Conservation (phyloP, 2,113 vertebrate genomes). For the Oplegnathus fasciatus region DNA sequence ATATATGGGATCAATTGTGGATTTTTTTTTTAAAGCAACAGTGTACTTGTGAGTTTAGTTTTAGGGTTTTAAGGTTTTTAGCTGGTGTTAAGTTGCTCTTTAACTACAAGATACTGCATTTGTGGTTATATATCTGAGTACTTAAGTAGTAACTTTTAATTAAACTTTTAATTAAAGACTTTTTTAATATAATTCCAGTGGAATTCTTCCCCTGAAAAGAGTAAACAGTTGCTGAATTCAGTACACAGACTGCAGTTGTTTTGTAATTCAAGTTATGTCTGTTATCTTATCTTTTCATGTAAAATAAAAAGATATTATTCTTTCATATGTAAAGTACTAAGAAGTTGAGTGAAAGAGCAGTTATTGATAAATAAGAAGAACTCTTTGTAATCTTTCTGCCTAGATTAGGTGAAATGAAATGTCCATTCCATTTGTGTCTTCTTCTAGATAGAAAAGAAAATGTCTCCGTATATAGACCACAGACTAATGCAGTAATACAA, state of each 20-base stretch:
- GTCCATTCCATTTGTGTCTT: not conserved
- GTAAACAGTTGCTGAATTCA: not conserved
- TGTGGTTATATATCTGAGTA: not conserved
- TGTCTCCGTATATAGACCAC: not conserved
- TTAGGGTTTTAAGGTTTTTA: no score
- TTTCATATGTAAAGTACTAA: not conserved
- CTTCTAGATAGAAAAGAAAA: not conserved
- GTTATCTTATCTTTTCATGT: not conserved
- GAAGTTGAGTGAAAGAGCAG: not conserved
- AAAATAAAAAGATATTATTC: not conserved
- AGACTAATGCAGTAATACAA: not conserved
- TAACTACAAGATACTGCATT: no score
- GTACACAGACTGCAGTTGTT: not conserved
- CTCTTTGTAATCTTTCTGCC: not conserved
- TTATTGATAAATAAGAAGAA: not conserved
- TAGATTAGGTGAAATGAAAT: not conserved
- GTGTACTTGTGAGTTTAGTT: not conserved
- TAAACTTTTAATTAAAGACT: not conserved
- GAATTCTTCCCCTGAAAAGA: not conserved
- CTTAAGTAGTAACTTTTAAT: no score
- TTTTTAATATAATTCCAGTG: not conserved
- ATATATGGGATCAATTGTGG: not conserved
- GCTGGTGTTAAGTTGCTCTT: no score
- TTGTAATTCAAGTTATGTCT: no score
- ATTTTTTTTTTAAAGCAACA: not conserved